Evolutionary conservation across 2,888 invertebrate species (phyloP).

Genomic region (Lymantria monacha): DNA sequence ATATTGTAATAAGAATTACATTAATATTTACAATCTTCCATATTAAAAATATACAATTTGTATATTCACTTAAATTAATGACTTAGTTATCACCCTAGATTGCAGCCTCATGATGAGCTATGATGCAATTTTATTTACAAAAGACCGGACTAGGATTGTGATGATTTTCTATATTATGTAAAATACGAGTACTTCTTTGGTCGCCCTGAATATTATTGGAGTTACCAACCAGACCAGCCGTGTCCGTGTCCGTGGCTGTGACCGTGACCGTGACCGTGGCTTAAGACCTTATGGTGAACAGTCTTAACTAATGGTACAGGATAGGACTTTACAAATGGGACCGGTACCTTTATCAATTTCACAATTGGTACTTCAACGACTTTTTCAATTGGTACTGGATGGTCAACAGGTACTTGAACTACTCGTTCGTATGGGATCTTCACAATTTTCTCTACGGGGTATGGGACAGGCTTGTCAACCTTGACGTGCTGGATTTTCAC

Average conservation of each 20-base stretch:
- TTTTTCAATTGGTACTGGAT: slow-evolving; percentile 78
- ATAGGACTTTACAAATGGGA: slow-evolving; percentile 68
- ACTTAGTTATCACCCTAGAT: slow-evolving; percentile 80
- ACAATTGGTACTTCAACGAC: slow-evolving; percentile 79
- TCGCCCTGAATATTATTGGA: slow-evolving; percentile 1
- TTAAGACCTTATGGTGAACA: slow-evolving; percentile 64
- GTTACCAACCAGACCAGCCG: slow-evolving; percentile 44
- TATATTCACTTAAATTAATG: slow-evolving; percentile 72
- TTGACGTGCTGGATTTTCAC: slow-evolving; percentile 80
- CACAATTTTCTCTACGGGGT: slow-evolving; percentile 83
- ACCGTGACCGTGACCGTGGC: slow-evolving; percentile 32
- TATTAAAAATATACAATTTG: slow-evolving; percentile 47
- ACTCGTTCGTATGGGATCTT: slow-evolving; percentile 81
- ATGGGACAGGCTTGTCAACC: slow-evolving; percentile 82
- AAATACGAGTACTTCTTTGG: slow-evolving; percentile 27
- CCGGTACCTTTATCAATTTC: slow-evolving; percentile 73
- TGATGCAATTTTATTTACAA: slow-evolving; percentile 69
- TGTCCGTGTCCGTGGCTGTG: slow-evolving; percentile 27
- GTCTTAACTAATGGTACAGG: slow-evolving; percentile 71
- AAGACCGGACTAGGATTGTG: slow-evolving; percentile 57
- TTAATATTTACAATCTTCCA: slow-evolving; percentile 72
- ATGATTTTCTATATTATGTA: slow-evolving; percentile 28
- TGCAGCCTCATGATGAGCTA: slow-evolving; percentile 80
- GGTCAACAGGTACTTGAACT: slow-evolving; percentile 78
- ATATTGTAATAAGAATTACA: slow-evolving; percentile 61